Percentiles rank a stretch among this genome's conserved stretches.
Conservation (phyloP, 92 coral and sea anemone species). For the Parazoanthus swiftii region DNA sequence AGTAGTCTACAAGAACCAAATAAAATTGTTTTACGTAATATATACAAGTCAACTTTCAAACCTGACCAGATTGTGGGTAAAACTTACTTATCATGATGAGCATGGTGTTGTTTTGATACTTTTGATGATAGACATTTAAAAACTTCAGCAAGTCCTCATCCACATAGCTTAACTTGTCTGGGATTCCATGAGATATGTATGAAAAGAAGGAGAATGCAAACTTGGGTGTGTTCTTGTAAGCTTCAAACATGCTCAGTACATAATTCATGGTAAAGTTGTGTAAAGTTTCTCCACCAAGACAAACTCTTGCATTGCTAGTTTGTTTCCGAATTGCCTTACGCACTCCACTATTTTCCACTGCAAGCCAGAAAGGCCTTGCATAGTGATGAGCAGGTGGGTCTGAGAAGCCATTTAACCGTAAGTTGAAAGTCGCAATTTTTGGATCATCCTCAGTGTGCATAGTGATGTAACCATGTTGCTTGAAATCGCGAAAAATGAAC, state of each 20-base stretch:
- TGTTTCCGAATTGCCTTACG: conserved; percentile 54
- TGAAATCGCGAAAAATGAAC: conserved; percentile 64
- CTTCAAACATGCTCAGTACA: conserved; percentile 55
- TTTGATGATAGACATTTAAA: conserved; percentile 53
- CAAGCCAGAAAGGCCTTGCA: conserved; percentile 77
- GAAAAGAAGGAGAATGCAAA: conserved; percentile 76
- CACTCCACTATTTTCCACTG: conserved; percentile 61
- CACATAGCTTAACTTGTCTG: conserved; percentile 76
- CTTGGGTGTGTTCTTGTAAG: conserved; percentile 64
- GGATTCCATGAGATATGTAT: conserved; percentile 78
- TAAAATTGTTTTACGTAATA: not conserved
- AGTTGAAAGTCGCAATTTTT: conserved; percentile 63
- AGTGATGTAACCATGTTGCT: conserved; percentile 70
- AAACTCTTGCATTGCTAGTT: conserved; percentile 54
- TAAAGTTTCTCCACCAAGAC: conserved; percentile 62
- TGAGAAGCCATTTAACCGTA: conserved; percentile 62
- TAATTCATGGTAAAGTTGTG: conserved; percentile 75
- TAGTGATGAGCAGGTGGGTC: conserved; percentile 71
- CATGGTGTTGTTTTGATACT: conserved; percentile 60
- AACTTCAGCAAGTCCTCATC: conserved; percentile 70
- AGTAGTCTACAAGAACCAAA: no score
- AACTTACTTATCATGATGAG: conserved; percentile 75
- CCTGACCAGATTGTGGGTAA: not conserved
- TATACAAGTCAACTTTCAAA: not conserved
- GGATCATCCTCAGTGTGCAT: conserved; percentile 81